Percentiles rank a stretch among this genome's conserved stretches.
These are phyloP conservation scores for Hestina assimilis DNA, from an alignment of 1,140 invertebrate genomes.

Conservation along the genomic window DNA sequence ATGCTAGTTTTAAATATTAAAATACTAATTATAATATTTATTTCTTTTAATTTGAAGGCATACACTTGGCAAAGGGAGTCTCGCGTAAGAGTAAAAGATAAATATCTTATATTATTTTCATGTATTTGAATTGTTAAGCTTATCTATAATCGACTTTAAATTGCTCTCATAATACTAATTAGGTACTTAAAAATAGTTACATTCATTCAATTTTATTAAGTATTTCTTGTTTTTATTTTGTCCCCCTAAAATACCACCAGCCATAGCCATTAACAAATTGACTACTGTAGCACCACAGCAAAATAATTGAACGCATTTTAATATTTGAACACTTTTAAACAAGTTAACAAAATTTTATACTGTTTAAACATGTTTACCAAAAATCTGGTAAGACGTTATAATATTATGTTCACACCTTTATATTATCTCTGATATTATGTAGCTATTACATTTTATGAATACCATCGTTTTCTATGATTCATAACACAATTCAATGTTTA, in stretches of 20 bases:
- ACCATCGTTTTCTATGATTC: no score
- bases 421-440: no score
- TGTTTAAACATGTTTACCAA: no score
- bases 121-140: slow-evolving; percentile 9
- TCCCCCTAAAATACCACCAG: background rate
- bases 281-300: slow-evolving; percentile 54
- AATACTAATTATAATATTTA: background rate
- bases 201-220: background rate
- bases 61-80: slow-evolving; percentile 17
- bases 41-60: slow-evolving; percentile 2
- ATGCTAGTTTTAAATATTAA: background rate
- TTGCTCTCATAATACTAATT: slow-evolving; percentile 11
- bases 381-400: no score
- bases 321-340: slow-evolving; percentile 16
- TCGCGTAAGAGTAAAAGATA: background rate
- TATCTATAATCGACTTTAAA: slow-evolving; percentile 13
- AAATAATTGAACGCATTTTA: slow-evolving; percentile 34
- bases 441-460: no score
- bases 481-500: no score
- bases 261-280: slow-evolving; percentile 32
- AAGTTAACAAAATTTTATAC: no score
- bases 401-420: no score
- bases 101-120: slow-evolving; percentile 11
- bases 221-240: slow-evolving; percentile 14
- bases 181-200: slow-evolving; percentile 24